A percentile compares a stretch with the other conserved stretches of the same genome.
Evolutionary conservation across 2,888 invertebrate species (phyloP).

Genomic region (Proisotoma minuta): DNA sequence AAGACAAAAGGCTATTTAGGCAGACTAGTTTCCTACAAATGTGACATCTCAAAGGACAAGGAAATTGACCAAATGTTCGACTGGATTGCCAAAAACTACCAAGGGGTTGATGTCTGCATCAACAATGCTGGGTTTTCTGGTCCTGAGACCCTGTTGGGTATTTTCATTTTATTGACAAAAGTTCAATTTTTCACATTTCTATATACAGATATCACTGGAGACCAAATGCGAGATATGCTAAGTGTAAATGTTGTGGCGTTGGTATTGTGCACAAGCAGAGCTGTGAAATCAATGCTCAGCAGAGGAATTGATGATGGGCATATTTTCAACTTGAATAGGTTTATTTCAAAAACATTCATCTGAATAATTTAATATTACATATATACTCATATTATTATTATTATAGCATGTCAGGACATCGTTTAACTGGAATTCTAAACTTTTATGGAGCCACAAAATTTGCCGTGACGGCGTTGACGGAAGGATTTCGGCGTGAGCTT

Average conservation of each 20-base stretch:
- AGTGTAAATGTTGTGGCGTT: conserved; percentile 32
- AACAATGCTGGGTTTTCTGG: conserved; percentile 37
- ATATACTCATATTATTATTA: neutral
- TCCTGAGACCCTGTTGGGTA: conserved; percentile 31
- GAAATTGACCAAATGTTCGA: conserved; percentile 38
- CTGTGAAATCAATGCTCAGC: conserved; percentile 31
- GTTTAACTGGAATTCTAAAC: conserved; percentile 47
- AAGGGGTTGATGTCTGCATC: conserved; percentile 40
- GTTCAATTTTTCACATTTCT: too few species aligned
- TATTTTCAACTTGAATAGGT: conserved; percentile 35
- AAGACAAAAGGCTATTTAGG: conserved; percentile 27
- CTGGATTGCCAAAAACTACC: conserved; percentile 33
- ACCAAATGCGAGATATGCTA: conserved; percentile 34
- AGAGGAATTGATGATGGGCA: conserved; percentile 35
- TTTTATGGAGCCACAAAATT: conserved; percentile 58
- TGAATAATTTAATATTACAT: neutral
- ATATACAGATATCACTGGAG: conserved; percentile 28
- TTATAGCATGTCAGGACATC: conserved; percentile 50
- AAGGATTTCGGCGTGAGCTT: conserved; percentile 56
- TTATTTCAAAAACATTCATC: neutral
- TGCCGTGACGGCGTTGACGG: conserved; percentile 56
- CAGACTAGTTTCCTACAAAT: conserved; percentile 30
- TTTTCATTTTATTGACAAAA: neutral
- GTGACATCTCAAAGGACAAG: conserved; percentile 29
- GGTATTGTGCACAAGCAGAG: conserved; percentile 25